Evolutionary conservation across 1,140 invertebrate species (phyloP), one percentile per base, ranked within the genome.

Genomic region (Melipona quadrifasciata): DNA sequence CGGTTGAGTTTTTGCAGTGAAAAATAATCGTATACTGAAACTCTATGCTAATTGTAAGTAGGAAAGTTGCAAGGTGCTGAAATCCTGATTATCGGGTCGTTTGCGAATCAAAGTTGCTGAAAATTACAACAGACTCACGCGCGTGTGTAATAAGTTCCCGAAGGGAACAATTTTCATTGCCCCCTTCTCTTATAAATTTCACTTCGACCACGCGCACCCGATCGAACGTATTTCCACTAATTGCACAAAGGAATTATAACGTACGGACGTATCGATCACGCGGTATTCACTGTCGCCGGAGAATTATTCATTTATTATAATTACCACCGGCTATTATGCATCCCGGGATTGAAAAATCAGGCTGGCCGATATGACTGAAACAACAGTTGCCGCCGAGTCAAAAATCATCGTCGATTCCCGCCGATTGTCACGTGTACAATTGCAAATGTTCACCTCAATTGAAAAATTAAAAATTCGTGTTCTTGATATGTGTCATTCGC

Each of bases 231-330:
- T 34, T 34, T 65, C 64, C 27, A 10, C 2, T 10, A 34, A 67
- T 34, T 17, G 27, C 0, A 34, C 67, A 70, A 68, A 34, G 19
- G 39, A 34, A 70, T 39, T 34, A 70, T 24, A 24, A 10, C 3
- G 34, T 39, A 1, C 34, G 21, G 6, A 8, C 71, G 19, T 51
- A 51, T 27, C 14, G n/a, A 47, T 72, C 71, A 19, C 58, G 24
- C 16, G n/a, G 24, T 61, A 12, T 21, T 31, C 10, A 31, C 72
- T 31, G 21, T 53, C 53, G 10, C 17, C 8, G 11, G 0, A 16
- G 4, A 14, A 53, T 74, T 74, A 74, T 74, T 74, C 51, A 74
- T 74, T 74, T 74, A 74, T 74, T 74, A 16, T 74, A 74, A 74
- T 74, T 31, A 55, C 57, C 57, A 34, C 73, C 53, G 11, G 8